Evolutionary conservation across 2,888 invertebrate genomes (phyloP).

Genomic region (Pandemis corylana): DNA sequence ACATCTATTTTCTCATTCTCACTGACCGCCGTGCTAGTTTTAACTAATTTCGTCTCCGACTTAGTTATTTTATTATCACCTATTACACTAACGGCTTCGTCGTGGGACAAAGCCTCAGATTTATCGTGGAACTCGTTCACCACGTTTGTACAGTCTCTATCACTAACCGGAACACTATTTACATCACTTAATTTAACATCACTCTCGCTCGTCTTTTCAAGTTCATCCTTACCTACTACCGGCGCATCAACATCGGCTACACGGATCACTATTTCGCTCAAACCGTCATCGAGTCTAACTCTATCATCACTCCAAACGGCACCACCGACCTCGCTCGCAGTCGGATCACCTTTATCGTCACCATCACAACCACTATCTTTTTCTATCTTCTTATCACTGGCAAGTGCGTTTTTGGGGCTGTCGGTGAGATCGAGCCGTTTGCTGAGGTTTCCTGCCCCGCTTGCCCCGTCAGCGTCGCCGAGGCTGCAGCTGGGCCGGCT

Average conservation of each 20-base stretch:
- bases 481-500: constrained; percentile 3
- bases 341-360: not conserved
- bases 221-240: constrained; percentile 21
- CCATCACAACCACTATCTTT: not conserved
- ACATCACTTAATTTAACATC: constrained; percentile 43
- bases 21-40: constrained; percentile 58
- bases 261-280: not conserved
- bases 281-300: not conserved
- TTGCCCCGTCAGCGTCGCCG: not conserved
- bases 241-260: not conserved
- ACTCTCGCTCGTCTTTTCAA: constrained; percentile 41
- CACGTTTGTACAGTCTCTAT: constrained; percentile 47
- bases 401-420: not conserved
- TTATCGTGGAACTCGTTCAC: constrained; percentile 50
- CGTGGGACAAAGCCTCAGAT: constrained; percentile 60
- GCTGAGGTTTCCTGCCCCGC: not conserved
- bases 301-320: not conserved
- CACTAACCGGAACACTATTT: constrained; percentile 47
- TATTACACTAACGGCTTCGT: constrained; percentile 54
- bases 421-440: not conserved
- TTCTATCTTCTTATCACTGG: not conserved
- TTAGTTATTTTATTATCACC: constrained; percentile 54
- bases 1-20: constrained; percentile 59
- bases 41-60: constrained; percentile 64
- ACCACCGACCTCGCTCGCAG: constrained; percentile 1